Base-by-base conservation (phyloP, 2,888 invertebrate species). In the Pomacea canaliculata region DNA sequence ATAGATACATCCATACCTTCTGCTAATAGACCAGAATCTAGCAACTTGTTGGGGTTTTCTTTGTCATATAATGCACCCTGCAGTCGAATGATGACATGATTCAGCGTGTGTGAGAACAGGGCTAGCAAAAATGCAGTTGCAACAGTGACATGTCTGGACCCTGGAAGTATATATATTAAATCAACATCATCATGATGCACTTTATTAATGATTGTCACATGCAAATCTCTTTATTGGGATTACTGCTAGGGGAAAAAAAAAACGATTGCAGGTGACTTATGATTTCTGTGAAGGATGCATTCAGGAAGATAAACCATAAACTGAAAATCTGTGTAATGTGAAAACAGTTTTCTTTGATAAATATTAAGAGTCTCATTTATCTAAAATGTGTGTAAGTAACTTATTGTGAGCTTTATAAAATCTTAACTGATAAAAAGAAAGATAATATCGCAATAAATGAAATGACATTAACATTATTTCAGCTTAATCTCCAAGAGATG, bases 51-150 rank as follows among this genome's bases (percentile, higher is more conserved):
- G 48, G 87, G 87, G 78, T 87, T 86, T 79, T 88, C 85, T 66
- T 82, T 84, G 72, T 90, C 89, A 76, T 89, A 87, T 37, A 91
- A 83, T 9, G 88, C 86, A 13, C 85, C 84, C 82, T 90, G 90
- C 9, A 91, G 86, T 12, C 90, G 83, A 63, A 88, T 89, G 51
- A 90, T 85, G 9, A 89, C 86, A 82, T 91, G 90, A 79, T 91
- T 90, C 59, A 91, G 83, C 59, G 90, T 85, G 82, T 95, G 95
- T 23, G 95, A 95, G 83, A 95, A 94, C 82, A 97, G 93, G 48
- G 96, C 96, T 71, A 97, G 92, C 72, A 95, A 93, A 87, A 97
- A 96, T 51, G 97, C 96, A 87, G 95, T 94, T 74, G 95, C 93
- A 48, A 95, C 94, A 84, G 96, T 95, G 67, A 95, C 93, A 89